These are phyloP conservation scores for Synanthedon vespiformis DNA, from an alignment of 2,888 invertebrate genomes.

Conservation along the genomic window DNA sequence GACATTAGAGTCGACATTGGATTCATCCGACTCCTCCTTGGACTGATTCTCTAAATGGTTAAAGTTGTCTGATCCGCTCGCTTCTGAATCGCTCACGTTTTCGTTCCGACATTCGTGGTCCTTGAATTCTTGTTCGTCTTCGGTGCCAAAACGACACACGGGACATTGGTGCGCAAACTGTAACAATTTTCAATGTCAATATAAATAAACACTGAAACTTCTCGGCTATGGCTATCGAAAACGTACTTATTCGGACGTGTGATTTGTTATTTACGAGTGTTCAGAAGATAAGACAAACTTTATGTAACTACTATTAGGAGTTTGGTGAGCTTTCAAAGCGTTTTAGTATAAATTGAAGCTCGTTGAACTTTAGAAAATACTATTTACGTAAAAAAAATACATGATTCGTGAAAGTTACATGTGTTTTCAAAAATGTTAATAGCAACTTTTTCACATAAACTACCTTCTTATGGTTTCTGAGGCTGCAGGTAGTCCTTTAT, in stretches of 20 bases:
- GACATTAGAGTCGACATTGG: constrained; percentile 23
- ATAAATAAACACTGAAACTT: not conserved
- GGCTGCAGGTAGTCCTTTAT: too few species aligned
- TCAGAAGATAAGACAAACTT: too few species aligned
- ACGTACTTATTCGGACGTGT: not conserved
- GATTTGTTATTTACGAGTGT: too few species aligned
- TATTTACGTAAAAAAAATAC: too few species aligned
- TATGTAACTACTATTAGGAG: too few species aligned
- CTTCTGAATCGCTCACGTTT: constrained; percentile 24
- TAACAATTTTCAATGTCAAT: constrained; percentile 1
- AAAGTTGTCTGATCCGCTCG: constrained; percentile 17
- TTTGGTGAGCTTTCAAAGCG: too few species aligned
- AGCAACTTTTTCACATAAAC: too few species aligned
- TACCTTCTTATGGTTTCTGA: too few species aligned
- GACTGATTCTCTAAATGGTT: constrained; percentile 17
- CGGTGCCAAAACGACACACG: constrained; percentile 18
- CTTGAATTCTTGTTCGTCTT: constrained; percentile 12
- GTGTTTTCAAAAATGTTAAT: too few species aligned
- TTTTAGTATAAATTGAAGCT: too few species aligned
- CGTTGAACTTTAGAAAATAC: too few species aligned
- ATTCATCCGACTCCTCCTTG: constrained; percentile 16
- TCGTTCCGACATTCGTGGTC: constrained; percentile 13
- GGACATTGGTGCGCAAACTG: constrained; percentile 15
- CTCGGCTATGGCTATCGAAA: not conserved
- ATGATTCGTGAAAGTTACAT: too few species aligned